A percentile compares a stretch with the other conserved stretches of the same genome.
phyloP scores from a whole-genome alignment of 2,113 vertebrate species.

The Entosphenus tridentatus region DNA sequence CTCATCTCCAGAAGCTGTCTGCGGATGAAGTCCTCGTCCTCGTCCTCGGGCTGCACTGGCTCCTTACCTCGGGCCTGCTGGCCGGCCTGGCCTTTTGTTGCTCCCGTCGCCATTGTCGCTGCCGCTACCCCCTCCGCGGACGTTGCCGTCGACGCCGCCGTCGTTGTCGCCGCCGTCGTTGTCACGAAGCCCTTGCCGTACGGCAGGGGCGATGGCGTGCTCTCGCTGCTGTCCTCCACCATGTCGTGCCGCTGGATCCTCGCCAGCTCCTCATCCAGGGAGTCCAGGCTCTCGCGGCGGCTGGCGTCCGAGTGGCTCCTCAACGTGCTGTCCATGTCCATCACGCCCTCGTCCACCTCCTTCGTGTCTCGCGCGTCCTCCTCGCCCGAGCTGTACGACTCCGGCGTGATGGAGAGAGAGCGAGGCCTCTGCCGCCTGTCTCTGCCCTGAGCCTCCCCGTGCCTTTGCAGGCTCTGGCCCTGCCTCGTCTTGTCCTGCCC shows the following conservation, averaged over 20 bases:
- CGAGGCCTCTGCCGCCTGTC: conserved; percentile 45
- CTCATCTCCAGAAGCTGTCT: conserved; percentile 94
- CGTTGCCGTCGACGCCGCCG: too few relatives aligned
- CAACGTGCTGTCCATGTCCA: conserved; percentile 16
- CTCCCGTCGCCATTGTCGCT: too few relatives aligned
- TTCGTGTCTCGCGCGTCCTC: conserved; percentile 55
- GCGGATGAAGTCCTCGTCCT: conserved; percentile 88
- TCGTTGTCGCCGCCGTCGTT: too few relatives aligned
- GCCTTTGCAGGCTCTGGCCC: conserved; percentile 15
- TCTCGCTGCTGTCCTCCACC: conserved; percentile 83
- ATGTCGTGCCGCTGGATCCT: conserved; percentile 82
- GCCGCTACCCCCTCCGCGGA: too few relatives aligned
- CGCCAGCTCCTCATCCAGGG: conserved; percentile 59
- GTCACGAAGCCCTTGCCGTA: conserved; percentile 20
- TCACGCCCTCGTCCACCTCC: conserved; percentile 57
- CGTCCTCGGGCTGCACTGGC: conserved; percentile 33
- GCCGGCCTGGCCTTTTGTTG: too few relatives aligned
- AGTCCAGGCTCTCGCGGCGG: conserved; percentile 27
- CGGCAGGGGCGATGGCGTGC: conserved; percentile 58
- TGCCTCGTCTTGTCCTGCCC: conserved; percentile 12
- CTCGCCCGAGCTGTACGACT: conserved; percentile 60
- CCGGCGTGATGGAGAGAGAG: conserved; percentile 60
- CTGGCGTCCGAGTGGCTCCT: too few relatives aligned
- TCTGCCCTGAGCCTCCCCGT: conserved; percentile 23
- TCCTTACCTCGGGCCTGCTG: conserved; percentile 8